These are phyloP conservation scores for Drosophila pachea DNA, from an alignment of 1,140 invertebrate species.

Conservation along the genomic window DNA sequence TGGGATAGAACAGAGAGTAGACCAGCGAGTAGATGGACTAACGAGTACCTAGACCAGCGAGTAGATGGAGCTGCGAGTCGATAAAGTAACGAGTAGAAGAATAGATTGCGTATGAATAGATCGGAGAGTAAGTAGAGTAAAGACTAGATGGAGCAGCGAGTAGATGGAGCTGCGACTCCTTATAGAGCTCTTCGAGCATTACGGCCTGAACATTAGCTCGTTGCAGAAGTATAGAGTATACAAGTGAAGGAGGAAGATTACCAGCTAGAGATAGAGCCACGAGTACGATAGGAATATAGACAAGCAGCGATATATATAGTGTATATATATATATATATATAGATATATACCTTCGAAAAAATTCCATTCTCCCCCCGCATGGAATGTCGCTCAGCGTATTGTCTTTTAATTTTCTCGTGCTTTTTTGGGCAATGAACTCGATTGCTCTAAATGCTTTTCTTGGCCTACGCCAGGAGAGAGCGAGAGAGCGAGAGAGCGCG, in stretches of 20 bases:
- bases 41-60: background rate
- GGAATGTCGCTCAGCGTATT: background rate
- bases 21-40: too few relatives aligned
- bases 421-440: constrained; percentile 5
- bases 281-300: too few relatives aligned
- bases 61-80: background rate
- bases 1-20: too few relatives aligned
- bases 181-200: too few relatives aligned
- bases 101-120: background rate
- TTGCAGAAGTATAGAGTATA: too few relatives aligned
- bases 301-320: too few relatives aligned
- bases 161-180: background rate
- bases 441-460: background rate
- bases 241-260: too few relatives aligned
- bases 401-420: background rate
- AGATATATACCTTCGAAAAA: too few relatives aligned
- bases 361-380: too few relatives aligned
- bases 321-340: too few relatives aligned
- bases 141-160: background rate
- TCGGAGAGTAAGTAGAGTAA: background rate
- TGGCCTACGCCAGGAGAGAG: background rate
- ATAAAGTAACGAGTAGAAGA: background rate
- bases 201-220: too few relatives aligned
- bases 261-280: too few relatives aligned
- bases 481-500: background rate